Conservation (phyloP, 2,888 invertebrate genomes). For the Drosophila silvestris region DNA sequence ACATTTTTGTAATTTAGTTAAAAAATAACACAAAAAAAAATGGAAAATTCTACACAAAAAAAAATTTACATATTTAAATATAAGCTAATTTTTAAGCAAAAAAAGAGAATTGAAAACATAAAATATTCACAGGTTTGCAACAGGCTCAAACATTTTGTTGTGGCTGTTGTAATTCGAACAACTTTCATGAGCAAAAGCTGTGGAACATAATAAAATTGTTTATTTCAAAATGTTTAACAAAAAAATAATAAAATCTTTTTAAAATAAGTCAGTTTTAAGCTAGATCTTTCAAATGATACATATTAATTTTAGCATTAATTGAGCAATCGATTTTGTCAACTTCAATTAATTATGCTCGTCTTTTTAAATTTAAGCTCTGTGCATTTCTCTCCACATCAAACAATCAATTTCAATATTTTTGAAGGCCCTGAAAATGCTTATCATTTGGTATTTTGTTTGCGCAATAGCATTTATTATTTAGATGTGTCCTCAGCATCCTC, state of each 20-base stretch:
- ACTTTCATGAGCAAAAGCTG: slow-evolving; percentile 47
- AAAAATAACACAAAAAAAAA: slow-evolving; percentile 46
- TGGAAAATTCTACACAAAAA: slow-evolving; percentile 16
- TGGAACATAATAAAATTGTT: slow-evolving; percentile 33
- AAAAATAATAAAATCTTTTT: slow-evolving; percentile 3
- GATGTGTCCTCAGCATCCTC: slow-evolving; percentile 31
- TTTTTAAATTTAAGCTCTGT: slow-evolving; percentile 16
- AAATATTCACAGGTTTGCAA: slow-evolving; percentile 47
- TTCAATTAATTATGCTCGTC: slow-evolving; percentile 28
- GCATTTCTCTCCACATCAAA: slow-evolving; percentile 32
- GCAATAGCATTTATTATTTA: slow-evolving; percentile 43
- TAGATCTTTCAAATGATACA: slow-evolving; percentile 48
- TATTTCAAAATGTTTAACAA: slow-evolving; percentile 40
- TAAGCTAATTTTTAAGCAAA: slow-evolving; percentile 10
- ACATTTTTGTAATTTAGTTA: slow-evolving; percentile 65
- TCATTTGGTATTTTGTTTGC: slow-evolving; percentile 30
- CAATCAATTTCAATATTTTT: slow-evolving; percentile 2
- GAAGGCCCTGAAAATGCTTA: slow-evolving; percentile 11
- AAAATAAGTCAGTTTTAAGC: slow-evolving; percentile 45
- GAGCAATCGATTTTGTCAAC: slow-evolving; percentile 18
- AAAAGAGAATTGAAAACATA: slow-evolving; percentile 9
- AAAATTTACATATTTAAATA: slow-evolving; percentile 5
- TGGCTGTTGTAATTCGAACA: slow-evolving; percentile 48
- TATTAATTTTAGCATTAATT: slow-evolving; percentile 30
- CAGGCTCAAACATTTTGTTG: slow-evolving; percentile 49